These are phyloP conservation scores for Lasaia peninsularis DNA, from an alignment of 1,140 invertebrate genomes.

Conservation along the genomic window DNA sequence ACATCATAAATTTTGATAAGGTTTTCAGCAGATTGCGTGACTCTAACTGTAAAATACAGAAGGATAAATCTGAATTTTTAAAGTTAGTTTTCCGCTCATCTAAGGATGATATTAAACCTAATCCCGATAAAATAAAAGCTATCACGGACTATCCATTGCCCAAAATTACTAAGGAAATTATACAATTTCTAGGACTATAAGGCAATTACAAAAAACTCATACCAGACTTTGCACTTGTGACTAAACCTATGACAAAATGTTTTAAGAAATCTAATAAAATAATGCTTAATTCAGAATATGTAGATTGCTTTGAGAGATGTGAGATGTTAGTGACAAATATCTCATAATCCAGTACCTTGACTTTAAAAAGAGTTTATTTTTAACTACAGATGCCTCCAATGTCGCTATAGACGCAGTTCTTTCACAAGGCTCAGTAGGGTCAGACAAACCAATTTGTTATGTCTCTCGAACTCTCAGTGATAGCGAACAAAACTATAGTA, in stretches of 20 bases:
- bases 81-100: constrained; percentile 12
- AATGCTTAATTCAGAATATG: constrained; percentile 14
- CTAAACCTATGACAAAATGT: constrained; percentile 19
- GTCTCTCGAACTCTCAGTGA: constrained; percentile 20
- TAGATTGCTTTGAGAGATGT: constrained; percentile 17
- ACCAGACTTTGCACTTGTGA: constrained; percentile 19
- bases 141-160: constrained; percentile 16
- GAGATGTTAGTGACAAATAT: constrained; percentile 19
- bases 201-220: constrained; percentile 19
- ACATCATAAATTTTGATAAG: too few relatives aligned
- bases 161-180: constrained; percentile 15
- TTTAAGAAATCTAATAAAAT: constrained; percentile 21
- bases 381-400: constrained; percentile 25
- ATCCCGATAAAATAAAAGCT: constrained; percentile 16
- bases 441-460: constrained; percentile 22
- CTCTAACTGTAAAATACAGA: constrained; percentile 21
- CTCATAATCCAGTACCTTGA: constrained; percentile 20
- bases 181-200: constrained; percentile 22
- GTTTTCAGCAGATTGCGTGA: constrained; percentile 16
- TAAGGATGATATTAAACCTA: constrained; percentile 15
- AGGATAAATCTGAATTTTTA: constrained; percentile 19
- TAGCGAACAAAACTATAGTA: constrained; percentile 24
- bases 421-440: constrained; percentile 18
- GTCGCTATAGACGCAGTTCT: constrained; percentile 20
- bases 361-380: constrained; percentile 21